Conservation (phyloP, 2,113 vertebrate genomes). For the Atractosteus spatula region DNA sequence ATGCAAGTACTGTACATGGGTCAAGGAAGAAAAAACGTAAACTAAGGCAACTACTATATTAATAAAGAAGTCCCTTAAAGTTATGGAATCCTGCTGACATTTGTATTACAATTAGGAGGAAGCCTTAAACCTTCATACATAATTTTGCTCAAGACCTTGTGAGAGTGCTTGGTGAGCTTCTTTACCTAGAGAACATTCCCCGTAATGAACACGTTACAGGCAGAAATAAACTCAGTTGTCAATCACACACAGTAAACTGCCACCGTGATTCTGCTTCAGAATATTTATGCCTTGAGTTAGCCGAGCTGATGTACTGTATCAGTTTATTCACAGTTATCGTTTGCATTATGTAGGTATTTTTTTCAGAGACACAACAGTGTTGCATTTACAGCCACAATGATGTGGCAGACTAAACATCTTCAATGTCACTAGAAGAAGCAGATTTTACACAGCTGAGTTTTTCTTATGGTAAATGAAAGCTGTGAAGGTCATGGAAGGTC, state of each 20-base stretch:
- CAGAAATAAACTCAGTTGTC: background rate
- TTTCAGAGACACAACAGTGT: slow-evolving; percentile 57
- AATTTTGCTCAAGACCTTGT: no score
- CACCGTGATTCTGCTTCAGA: background rate
- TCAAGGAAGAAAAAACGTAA: slow-evolving; percentile 33
- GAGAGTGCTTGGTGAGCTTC: background rate
- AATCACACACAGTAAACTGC: slow-evolving; percentile 4
- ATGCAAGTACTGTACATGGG: no score
- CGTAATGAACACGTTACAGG: slow-evolving; percentile 5
- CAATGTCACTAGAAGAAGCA: slow-evolving; percentile 23
- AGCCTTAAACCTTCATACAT: background rate
- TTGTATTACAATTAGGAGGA: background rate
- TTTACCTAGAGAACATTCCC: background rate
- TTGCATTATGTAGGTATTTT: slow-evolving; percentile 31
- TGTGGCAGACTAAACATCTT: slow-evolving; percentile 58
- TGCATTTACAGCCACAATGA: slow-evolving; percentile 54
- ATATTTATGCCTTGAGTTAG: slow-evolving; percentile 6
- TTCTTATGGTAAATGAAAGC: background rate
- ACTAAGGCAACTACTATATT: slow-evolving; percentile 31
- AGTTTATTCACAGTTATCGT: slow-evolving; percentile 37
- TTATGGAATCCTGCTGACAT: background rate
- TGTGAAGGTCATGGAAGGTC: background rate
- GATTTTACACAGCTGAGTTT: slow-evolving; percentile 9
- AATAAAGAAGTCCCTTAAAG: background rate
- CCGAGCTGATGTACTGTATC: slow-evolving; percentile 31